Conservation (phyloP, 1,140 invertebrate genomes). For the Samia ricini region DNA sequence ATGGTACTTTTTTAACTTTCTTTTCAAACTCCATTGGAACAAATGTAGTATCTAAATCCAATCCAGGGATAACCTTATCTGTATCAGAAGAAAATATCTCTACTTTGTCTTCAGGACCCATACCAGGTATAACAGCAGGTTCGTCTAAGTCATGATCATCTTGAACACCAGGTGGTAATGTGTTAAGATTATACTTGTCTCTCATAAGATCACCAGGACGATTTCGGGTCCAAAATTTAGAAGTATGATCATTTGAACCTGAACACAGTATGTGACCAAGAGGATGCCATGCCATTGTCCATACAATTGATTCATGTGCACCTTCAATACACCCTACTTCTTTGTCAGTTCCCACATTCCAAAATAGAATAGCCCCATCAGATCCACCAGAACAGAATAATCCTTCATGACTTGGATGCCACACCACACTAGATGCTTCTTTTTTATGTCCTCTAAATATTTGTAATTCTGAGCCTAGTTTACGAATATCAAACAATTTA, state of each 20-base stretch:
- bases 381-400: constrained; percentile 98
- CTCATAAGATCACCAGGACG: constrained; percentile 98
- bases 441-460: constrained; percentile 99
- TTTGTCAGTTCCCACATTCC: constrained; percentile 98
- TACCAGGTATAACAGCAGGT: constrained; percentile 91
- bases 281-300: constrained; percentile 99
- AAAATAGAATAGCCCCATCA: constrained; percentile 98
- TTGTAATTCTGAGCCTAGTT: constrained; percentile 95
- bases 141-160: constrained; percentile 83
- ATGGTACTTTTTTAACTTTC: constrained; percentile 91
- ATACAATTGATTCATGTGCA: constrained; percentile 99
- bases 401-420: constrained; percentile 98
- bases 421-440: constrained; percentile 97
- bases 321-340: constrained; percentile 98
- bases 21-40: constrained; percentile 81
- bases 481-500: constrained; percentile 98
- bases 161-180: constrained; percentile 85
- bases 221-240: constrained; percentile 99
- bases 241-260: constrained; percentile 98
- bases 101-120: constrained; percentile 95
- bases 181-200: constrained; percentile 98
- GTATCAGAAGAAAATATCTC: constrained; percentile 80
- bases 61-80: constrained; percentile 88
- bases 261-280: constrained; percentile 98
- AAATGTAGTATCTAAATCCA: constrained; percentile 88